Conservation (phyloP, 2,797 vertebrate species). For the Chloroceryle inda region DNA sequence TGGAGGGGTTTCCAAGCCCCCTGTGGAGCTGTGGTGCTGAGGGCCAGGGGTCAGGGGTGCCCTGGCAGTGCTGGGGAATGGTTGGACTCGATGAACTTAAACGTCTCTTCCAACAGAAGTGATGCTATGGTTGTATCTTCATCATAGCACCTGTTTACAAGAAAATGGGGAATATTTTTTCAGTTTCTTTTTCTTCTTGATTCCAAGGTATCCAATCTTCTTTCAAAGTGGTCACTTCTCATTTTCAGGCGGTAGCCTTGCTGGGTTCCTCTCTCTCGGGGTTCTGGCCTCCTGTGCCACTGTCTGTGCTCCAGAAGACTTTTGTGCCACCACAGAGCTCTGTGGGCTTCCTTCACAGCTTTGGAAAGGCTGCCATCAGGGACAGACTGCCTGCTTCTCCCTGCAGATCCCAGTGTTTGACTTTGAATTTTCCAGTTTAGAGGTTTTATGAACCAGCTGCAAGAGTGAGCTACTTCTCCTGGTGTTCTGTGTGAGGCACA, state of each 20-base stretch:
- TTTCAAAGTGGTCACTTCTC: fast-evolving
- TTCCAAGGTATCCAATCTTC: fast-evolving
- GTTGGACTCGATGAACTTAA: neutral
- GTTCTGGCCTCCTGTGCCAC: fast-evolving
- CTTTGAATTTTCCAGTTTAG: neutral
- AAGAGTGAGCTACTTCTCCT: neutral
- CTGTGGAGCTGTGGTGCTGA: neutral
- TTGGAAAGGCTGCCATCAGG: fast-evolving
- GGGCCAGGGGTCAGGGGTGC: neutral
- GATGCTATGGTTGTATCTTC: neutral
- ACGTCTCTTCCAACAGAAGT: neutral
- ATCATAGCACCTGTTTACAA: neutral
- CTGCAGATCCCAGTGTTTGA: fast-evolving
- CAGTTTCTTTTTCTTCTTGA: fast-evolving
- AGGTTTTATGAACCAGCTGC: neutral
- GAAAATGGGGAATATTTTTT: neutral
- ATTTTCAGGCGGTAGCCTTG: fast-evolving
- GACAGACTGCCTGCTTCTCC: no score
- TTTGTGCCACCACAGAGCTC: fast-evolving
- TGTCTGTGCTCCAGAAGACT: fast-evolving
- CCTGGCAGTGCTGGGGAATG: no score
- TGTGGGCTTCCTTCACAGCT: fast-evolving
- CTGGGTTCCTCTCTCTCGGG: neutral
- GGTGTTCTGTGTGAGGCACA: neutral
- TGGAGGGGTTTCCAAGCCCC: neutral